Evolutionary conservation across 2,888 invertebrate species (phyloP), one percentile per base, ranked within the genome.

Genomic region (Furcula furcula): DNA sequence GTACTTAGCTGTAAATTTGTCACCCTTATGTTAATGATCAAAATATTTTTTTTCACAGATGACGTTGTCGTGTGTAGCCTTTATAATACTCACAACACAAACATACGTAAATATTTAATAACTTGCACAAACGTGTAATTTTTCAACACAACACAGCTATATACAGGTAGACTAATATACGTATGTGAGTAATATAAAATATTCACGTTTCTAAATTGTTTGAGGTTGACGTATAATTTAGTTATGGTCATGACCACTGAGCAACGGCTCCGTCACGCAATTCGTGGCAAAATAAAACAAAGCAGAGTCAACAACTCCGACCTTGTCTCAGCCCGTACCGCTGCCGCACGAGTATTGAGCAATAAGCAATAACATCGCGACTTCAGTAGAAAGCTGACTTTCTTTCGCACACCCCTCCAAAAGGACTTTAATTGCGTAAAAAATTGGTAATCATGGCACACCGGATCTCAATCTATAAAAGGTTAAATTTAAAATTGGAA

Each of bases 331-430:
- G 46, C 37, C 25, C 25, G 31, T 29, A n/a, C 27, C 29, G 34
- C 7, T 30, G 34, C 27, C n/a, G 27, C 27, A 36, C 12, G 21
- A 9, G n/a, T 19, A 34, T 56, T 56, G 58, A 51, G 58, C 51
- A 56, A 54, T 34, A 32, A 51, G 58, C 51, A 56, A 54, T 34
- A 32, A 57, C 49, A 69, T 67, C 44, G 18, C 10, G 7, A 9
- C 46, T 44, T 49, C 34, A 34, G 49, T 76, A 74, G 79, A 78
- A 83, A 84, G 80, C 62, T 41, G 42, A 66, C 76, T 80, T 81
- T 82, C 77, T 69, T 79, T 47, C 53, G 45, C 47, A 49, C 40
- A 37, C 45, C 28, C 40, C 46, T 40, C 40, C 45, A 43, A 44
- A 59, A 64, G 57, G 55, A 62, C 56, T 49, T 50, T 18, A 34